Conservation (phyloP, 2,113 vertebrate species). For the Channa argus region DNA sequence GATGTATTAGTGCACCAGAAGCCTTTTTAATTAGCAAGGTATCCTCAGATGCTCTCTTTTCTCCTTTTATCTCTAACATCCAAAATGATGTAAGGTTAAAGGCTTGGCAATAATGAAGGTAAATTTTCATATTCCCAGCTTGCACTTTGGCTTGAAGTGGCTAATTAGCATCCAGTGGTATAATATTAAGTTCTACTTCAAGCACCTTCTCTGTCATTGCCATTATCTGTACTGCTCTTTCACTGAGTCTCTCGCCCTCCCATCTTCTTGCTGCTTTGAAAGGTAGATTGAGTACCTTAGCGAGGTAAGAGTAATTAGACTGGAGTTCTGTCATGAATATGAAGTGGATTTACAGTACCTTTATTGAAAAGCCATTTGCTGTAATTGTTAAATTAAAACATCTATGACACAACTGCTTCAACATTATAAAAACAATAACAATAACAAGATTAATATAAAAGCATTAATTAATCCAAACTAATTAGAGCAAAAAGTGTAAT, state of each 20-base stretch:
- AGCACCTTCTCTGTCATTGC: slow-evolving; percentile 10
- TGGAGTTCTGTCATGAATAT: slow-evolving; percentile 6
- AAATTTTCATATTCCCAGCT: slow-evolving; percentile 10
- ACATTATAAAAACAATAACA: neutral
- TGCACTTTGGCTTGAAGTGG: slow-evolving; percentile 19
- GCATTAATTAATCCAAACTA: neutral
- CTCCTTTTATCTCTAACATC: slow-evolving; percentile 9
- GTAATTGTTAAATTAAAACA: neutral
- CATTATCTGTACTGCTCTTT: slow-evolving; percentile 2
- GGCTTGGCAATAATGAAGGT: slow-evolving; percentile 8
- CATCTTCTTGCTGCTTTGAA: neutral
- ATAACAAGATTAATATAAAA: neutral
- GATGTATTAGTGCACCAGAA: neutral
- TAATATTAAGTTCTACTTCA: slow-evolving; percentile 37
- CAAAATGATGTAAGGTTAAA: neutral
- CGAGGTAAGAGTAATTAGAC: slow-evolving; percentile 1
- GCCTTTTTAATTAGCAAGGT: neutral
- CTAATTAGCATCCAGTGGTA: slow-evolving; percentile 33
- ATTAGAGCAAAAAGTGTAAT: neutral
- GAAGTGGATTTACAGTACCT: slow-evolving; percentile 11
- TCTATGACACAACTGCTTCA: neutral
- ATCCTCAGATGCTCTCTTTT: slow-evolving; percentile 8
- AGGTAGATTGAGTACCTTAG: slow-evolving; percentile 6
- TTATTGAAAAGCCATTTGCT: neutral
- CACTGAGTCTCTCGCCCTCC: neutral